Conservation (phyloP, 2,888 invertebrate species). For the Callinectes sapidus region DNA sequence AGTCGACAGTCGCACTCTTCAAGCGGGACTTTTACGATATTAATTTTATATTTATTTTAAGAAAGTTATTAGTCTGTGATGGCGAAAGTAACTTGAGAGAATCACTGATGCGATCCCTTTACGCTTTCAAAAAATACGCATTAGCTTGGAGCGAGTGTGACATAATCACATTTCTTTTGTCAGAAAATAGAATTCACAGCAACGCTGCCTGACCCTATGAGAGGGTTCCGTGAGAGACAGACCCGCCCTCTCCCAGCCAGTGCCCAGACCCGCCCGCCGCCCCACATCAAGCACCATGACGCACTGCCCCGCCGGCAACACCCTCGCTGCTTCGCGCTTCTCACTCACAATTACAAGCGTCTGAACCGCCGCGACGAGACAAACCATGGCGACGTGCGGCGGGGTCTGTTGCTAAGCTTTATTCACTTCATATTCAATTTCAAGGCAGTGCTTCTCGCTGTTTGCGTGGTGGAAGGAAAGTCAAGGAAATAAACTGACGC, state of each 20-base stretch:
- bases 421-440: background rate
- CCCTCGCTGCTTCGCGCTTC: constrained; percentile 6
- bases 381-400: background rate
- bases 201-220: background rate
- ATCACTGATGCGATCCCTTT: background rate
- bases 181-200: background rate
- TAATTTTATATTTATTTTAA: constrained; percentile 11
- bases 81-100: background rate
- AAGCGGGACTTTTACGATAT: constrained; percentile 2
- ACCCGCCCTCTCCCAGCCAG: background rate
- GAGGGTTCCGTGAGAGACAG: background rate
- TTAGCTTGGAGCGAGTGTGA: background rate
- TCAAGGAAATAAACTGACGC: background rate
- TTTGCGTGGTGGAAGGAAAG: background rate
- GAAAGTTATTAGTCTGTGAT: constrained; percentile 24
- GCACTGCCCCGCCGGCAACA: background rate
- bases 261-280: background rate
- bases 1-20: background rate
- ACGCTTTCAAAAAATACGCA: background rate
- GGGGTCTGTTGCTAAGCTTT: background rate
- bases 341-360: constrained; percentile 2
- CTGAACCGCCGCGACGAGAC: background rate
- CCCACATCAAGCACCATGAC: background rate
- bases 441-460: background rate
- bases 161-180: background rate